Conservation (phyloP, 2,113 vertebrate species). For the Romanogobio albipinnatus region DNA sequence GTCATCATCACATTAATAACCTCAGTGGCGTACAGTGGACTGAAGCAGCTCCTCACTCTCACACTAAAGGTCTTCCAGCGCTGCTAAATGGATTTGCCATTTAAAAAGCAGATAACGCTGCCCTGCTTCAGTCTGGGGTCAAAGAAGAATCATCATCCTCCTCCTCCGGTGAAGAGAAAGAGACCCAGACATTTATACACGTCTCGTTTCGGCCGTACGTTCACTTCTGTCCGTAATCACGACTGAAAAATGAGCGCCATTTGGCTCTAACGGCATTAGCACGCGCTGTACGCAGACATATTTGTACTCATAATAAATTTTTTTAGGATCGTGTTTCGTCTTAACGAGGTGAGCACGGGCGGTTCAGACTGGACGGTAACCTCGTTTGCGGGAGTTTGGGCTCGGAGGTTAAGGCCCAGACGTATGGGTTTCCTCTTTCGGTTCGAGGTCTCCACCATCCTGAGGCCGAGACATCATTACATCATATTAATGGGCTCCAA, state of each 20-base stretch:
- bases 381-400: conserved; percentile 52
- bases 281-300: conserved; percentile 64
- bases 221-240: conserved; percentile 46
- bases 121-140: conserved; percentile 39
- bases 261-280: conserved; percentile 66
- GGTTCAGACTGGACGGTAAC: conserved; percentile 57
- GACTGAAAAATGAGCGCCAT: conserved; percentile 64
- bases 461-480: conserved; percentile 69
- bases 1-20: too few relatives aligned
- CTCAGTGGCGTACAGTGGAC: not conserved
- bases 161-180: not conserved
- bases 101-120: conserved; percentile 28
- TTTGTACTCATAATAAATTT: conserved; percentile 69
- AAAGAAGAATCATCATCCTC: conserved; percentile 30
- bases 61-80: conserved; percentile 1
- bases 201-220: too few relatives aligned
- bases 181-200: not conserved
- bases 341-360: conserved; percentile 57
- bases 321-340: conserved; percentile 61
- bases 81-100: conserved; percentile 37
- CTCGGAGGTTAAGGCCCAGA: conserved; percentile 61
- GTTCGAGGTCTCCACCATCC: conserved; percentile 45
- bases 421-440: conserved; percentile 55
- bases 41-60: conserved; percentile 12
- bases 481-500: conserved; percentile 73